phyloP scores from a whole-genome alignment of 2,797 vertebrate species.

The Micromesistius poutassou region DNA sequence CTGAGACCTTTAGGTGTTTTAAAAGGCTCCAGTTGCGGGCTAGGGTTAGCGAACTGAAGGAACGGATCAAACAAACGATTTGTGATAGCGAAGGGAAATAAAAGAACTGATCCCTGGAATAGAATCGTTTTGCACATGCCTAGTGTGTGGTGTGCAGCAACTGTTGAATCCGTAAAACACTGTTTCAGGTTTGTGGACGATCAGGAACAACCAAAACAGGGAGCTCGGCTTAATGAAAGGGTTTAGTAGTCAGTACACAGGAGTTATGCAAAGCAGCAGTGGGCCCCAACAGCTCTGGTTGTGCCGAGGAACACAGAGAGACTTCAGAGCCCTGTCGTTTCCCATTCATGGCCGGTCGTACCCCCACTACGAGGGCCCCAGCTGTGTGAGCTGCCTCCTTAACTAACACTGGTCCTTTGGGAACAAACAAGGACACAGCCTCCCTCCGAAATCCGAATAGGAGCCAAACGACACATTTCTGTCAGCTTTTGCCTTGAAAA shows the following conservation, averaged over 20 bases:
- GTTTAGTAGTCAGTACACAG: conserved; percentile 40
- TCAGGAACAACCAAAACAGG: conserved; percentile 23
- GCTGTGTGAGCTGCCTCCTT: conserved; percentile 6
- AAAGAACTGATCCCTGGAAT: too few relatives aligned
- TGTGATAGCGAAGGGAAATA: too few relatives aligned
- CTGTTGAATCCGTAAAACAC: not conserved
- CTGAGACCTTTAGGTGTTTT: too few relatives aligned
- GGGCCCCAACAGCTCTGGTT: conserved; percentile 31
- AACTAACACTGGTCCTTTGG: conserved; percentile 11
- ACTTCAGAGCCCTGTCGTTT: conserved; percentile 28
- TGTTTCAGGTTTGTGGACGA: not conserved
- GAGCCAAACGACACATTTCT: not conserved
- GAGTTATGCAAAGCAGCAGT: conserved; percentile 31
- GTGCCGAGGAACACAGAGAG: conserved; percentile 34
- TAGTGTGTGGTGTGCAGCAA: too few relatives aligned
- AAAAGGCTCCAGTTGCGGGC: too few relatives aligned
- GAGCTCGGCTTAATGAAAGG: not conserved
- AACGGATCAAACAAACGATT: too few relatives aligned
- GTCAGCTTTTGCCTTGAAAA: not conserved
- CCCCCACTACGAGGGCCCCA: conserved; percentile 15
- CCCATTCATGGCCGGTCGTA: conserved; percentile 20
- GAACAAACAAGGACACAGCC: not conserved
- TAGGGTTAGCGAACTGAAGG: too few relatives aligned
- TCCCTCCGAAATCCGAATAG: not conserved
- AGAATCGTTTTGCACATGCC: too few relatives aligned